Conservation (phyloP, 1,140 invertebrate genomes). For the Pseudomyrmex flavicornis region DNA sequence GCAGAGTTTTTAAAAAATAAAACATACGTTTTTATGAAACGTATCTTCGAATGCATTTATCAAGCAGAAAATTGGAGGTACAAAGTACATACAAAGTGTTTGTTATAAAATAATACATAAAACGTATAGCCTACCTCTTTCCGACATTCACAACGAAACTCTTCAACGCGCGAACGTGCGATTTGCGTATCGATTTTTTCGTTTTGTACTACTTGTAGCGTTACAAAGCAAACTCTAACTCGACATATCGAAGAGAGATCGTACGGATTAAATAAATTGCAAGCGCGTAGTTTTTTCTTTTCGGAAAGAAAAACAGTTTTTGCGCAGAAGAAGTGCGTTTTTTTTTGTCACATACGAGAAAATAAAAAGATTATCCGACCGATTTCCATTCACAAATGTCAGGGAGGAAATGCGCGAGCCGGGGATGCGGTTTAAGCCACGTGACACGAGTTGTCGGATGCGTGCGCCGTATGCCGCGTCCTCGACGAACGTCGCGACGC, state of each 20-base stretch:
- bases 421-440: conserved; percentile 42
- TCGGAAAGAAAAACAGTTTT: neutral
- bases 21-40: too few relatives aligned
- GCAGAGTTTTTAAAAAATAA: too few relatives aligned
- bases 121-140: conserved; percentile 13
- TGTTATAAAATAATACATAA: too few relatives aligned
- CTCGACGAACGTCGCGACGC: conserved; percentile 69
- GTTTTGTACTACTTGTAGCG: too few relatives aligned
- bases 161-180: neutral
- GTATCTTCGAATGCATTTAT: too few relatives aligned
- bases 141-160: neutral
- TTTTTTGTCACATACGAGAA: neutral
- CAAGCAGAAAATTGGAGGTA: too few relatives aligned
- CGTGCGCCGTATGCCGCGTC: conserved; percentile 39
- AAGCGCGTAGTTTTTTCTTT: neutral
- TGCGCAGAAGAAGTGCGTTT: neutral
- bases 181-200: too few relatives aligned
- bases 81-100: too few relatives aligned
- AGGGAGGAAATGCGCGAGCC: neutral
- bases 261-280: neutral
- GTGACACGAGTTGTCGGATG: conserved; percentile 50
- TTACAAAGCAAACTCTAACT: neutral
- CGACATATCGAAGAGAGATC: too few relatives aligned
- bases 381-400: neutral
- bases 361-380: neutral